Base-by-base conservation (phyloP, 2,797 vertebrate genomes). In the Crypturellus tataupa region DNA sequence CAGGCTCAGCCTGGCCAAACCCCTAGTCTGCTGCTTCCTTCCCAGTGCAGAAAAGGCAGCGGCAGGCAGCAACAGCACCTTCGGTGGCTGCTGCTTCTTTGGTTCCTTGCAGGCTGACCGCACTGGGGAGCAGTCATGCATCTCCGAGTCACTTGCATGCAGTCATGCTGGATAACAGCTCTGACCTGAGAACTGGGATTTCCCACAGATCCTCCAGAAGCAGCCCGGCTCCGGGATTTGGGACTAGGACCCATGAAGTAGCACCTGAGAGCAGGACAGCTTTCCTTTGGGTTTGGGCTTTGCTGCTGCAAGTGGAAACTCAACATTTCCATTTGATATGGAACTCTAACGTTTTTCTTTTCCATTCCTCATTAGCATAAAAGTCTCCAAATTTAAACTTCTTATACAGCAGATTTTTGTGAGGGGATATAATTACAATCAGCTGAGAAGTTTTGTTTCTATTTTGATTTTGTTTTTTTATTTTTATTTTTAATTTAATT, bases 101-200 rank as follows among this genome's bases (percentile, higher is more conserved):
- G 39, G 42, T 91, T 47, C 56, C 59, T 72, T 42, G 71, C 1
- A 4, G 35, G 35, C 6, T 59, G 64, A 29, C 56, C 0, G 0
- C 40, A 53, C 51, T 42, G 67, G 59, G 58, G 46, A 68, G 63
- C 56, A 55, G 84, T 71, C 56, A 25, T 1, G 0, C 69, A 51
- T 42, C 67, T 69, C 67, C 31, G 55, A 4, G 4, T 60, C 73
- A 16, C 0, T 1, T 33, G 40, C 0, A 19, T 69, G 49, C 76
- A 59, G 49, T 53, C 77, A 75, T 80, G 89, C 70, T 39, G 87
- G 79, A 42, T 42, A 85, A 62, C 82, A 95, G 81, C 76, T 85
- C 81, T 75, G 68, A 63, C 77, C 55, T 67, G 65, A 4, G 42
- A 0, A 0, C 25, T 10, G 24, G 0, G 23, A 67, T 55, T 59